Evolutionary conservation across 2,113 vertebrate species (phyloP).

Genomic region (Elephas maximus): DNA sequence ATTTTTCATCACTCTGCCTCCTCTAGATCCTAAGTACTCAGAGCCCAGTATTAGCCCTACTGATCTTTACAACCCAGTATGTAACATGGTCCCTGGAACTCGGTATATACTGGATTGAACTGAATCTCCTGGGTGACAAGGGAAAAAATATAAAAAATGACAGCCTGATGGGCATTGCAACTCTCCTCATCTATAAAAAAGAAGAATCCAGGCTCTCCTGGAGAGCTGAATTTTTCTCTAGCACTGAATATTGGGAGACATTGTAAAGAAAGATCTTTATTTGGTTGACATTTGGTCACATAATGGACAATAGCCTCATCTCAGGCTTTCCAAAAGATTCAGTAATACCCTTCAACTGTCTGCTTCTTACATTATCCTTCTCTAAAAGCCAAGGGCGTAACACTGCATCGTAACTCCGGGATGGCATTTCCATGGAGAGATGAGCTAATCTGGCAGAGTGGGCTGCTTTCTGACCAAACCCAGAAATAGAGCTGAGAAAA

Average conservation of each 20-base stretch:
- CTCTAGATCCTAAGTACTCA: background rate
- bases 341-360: conserved; percentile 57
- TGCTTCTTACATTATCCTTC: conserved; percentile 21
- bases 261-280: conserved; percentile 64
- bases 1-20: conserved; percentile 7
- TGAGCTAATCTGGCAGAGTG: conserved; percentile 24
- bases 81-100: background rate
- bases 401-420: background rate
- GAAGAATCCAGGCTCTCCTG: conserved; percentile 19
- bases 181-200: conserved; percentile 14
- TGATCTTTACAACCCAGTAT: conserved; percentile 50
- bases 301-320: conserved; percentile 51
- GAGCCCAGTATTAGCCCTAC: background rate
- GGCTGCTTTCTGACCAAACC: conserved; percentile 66
- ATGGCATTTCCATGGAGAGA: conserved; percentile 62
- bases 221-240: conserved; percentile 33
- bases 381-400: conserved; percentile 50
- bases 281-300: conserved; percentile 63
- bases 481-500: conserved; percentile 39
- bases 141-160: background rate
- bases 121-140: conserved; percentile 26
- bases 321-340: conserved; percentile 48
- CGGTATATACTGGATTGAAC: conserved; percentile 51
- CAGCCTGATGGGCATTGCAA: background rate
- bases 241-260: background rate